These are phyloP conservation scores for Campoletis raptor DNA, from an alignment of 2,888 invertebrate species.

Conservation along the genomic window DNA sequence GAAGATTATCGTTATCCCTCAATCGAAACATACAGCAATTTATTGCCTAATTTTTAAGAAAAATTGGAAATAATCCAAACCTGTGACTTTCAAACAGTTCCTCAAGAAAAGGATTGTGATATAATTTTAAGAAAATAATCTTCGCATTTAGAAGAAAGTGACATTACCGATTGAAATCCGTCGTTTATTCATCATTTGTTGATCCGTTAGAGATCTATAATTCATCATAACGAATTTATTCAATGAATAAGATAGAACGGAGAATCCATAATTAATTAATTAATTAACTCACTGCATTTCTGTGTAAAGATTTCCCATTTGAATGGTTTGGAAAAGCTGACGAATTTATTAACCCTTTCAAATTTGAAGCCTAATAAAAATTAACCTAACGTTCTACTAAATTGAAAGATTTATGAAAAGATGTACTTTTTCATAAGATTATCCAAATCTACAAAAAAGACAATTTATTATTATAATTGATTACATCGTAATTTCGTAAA, in stretches of 20 bases:
- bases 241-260: neutral
- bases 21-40: neutral
- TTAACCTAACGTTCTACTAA: neutral
- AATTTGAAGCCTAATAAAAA: neutral
- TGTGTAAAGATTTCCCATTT: neutral
- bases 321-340: neutral
- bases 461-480: neutral
- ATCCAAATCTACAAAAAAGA: neutral
- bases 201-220: neutral
- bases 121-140: neutral
- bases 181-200: conserved; percentile 13
- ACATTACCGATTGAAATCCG: neutral
- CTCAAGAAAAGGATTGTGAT: neutral
- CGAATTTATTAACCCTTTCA: neutral
- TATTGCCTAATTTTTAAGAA: neutral
- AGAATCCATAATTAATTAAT: neutral
- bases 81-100: neutral
- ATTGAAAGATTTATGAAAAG: neutral
- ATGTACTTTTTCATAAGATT: neutral
- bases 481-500: neutral
- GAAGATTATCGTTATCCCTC: neutral
- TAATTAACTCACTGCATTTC: neutral
- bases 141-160: neutral
- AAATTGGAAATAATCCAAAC: neutral
- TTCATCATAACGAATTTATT: neutral